A percentile compares a stretch with the other conserved stretches of the same genome.
phyloP scores from a whole-genome alignment of 2,113 vertebrate species.

The Oryzias woworae region DNA sequence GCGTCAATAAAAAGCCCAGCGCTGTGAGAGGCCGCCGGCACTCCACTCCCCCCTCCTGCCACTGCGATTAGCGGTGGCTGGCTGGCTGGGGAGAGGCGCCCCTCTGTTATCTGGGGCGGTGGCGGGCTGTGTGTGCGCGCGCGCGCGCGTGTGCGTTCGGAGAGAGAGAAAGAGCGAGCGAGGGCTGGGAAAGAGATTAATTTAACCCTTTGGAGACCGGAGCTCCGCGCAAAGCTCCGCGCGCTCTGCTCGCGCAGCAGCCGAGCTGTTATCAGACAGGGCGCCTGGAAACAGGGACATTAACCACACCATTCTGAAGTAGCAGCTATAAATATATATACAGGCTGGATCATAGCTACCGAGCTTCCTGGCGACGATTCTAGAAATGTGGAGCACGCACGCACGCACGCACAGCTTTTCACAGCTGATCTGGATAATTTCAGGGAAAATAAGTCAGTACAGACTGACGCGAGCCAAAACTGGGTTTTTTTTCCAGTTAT shows the following conservation, averaged over 20 bases:
- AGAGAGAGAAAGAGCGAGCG: constrained; percentile 27
- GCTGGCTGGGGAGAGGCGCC: constrained; percentile 75
- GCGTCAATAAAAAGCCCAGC: constrained; percentile 76
- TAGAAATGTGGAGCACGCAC: not conserved
- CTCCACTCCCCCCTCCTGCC: constrained; percentile 68
- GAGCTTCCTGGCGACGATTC: constrained; percentile 9
- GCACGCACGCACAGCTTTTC: not conserved
- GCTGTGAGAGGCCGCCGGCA: constrained; percentile 75
- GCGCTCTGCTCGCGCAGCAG: constrained; percentile 31
- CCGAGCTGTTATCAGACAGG: constrained; percentile 16
- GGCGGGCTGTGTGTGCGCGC: constrained; percentile 65
- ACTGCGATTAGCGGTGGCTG: constrained; percentile 76
- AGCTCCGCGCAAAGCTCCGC: constrained; percentile 44
- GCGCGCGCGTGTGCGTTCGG: constrained; percentile 39
- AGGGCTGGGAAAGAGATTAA: constrained; percentile 58
- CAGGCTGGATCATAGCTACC: not conserved
- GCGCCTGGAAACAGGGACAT: constrained; percentile 13
- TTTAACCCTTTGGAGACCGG: constrained; percentile 67
- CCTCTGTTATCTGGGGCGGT: constrained; percentile 78
- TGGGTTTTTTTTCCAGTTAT: too few species aligned
- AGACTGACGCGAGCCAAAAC: too few species aligned
- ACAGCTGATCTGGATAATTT: constrained; percentile 18
- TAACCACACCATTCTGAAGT: constrained; percentile 7
- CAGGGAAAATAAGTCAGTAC: not conserved
- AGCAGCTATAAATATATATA: constrained; percentile 9